Base-by-base conservation (phyloP, 2,113 vertebrate species). In the Chroicocephalus ridibundus region DNA sequence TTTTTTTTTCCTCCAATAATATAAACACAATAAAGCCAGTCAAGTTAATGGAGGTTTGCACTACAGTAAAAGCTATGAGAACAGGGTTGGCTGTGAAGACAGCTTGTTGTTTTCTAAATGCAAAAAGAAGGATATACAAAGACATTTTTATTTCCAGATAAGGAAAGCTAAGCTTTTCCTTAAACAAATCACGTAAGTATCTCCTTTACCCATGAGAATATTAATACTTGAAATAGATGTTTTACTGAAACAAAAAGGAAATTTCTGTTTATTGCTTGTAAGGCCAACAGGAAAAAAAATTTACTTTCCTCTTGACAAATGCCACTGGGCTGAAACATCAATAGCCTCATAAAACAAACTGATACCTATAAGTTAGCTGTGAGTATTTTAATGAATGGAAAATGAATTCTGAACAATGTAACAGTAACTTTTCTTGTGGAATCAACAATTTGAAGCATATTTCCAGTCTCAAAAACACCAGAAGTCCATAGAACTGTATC, bases 341-440 rank as follows among this genome's bases (percentile, higher is more conserved):
- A 51, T 20, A 86, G 86, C 11, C n/a, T 77, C 71, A 57, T 75
- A 52, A 97, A 97, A 88, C 29, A 86, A 34, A 86, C 1, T 26
- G 55, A 83, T 58, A 93, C 9, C 21, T 84, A 82, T 47, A 95
- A 77, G 94, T 81, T 74, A 95, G 54, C 47, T 91, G 70, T 24
- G 13, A 79, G 76, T 62, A 78, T 79, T 88, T 42, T 83, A 96
- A 95, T 90, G 52, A 96, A 96, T 55, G 11, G n/a, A 87, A 95
- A 93, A 84, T 75, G 0, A 93, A 72, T 83, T 77, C 22, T 88
- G 29, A 97, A 88, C 29, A 49, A 57, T 72, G 36, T 54, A 82
- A 74, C 38, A 34, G 34, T 64, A 86, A 89, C 40, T 69, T 88
- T 21, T 40, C 6, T 60, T 95, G 17, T 62, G 83, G 62, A 61